Base-by-base conservation (phyloP, 2,113 vertebrate genomes). In the Marcusenius ussheri region DNA sequence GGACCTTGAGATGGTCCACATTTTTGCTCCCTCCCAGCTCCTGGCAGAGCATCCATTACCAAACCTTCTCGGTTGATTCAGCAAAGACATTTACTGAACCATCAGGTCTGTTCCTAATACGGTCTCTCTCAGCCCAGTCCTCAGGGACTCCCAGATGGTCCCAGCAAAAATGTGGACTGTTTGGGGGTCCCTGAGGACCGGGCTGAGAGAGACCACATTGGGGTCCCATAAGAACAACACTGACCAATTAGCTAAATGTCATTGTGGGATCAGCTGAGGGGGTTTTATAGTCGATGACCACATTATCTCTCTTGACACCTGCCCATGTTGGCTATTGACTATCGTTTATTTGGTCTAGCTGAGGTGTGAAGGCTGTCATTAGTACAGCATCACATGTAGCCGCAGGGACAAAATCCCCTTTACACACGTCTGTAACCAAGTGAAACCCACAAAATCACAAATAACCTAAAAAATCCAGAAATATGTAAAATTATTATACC, bases 401-500 rank as follows among this genome's bases (percentile, higher is more conserved):
- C 3, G 9, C 27, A 35, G n/a, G 27, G 27, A 74, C 31, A 35
- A 74, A 35, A 31, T 31, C 66, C 4, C 27, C 27, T 74, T 31
- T 31, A 35, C 66, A 31, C 66, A 15, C 11, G 1, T 4, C 39
- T 45, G 6, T 46, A 83, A 83, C 42, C 77, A 8, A 45, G 35
- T 46, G 77, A 42, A 83, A 83, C 17, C 35, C 77, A 24, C 77
- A 39, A 31, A 89, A 51, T 15, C 93, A 92, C 86, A 5, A 31
- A 89, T 92, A 93, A 92, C 89, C 21, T 15, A n/a, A 49, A 49
- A 1, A 13, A 47, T 35, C 24, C 84, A 47, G 21, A 45, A 83
- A 45, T 21, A 19, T n/a, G 80, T 31, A 53, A 10, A 58, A 58
- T 35, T n/a, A 24, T 42, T 88, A 17, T 8, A 58, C 50, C 50